Percentiles rank a stretch among this genome's conserved stretches.
Conservation (phyloP, 30 jellyfish, hydroid and myxozoan genomes). For the Pseudorhiza aurosa region DNA sequence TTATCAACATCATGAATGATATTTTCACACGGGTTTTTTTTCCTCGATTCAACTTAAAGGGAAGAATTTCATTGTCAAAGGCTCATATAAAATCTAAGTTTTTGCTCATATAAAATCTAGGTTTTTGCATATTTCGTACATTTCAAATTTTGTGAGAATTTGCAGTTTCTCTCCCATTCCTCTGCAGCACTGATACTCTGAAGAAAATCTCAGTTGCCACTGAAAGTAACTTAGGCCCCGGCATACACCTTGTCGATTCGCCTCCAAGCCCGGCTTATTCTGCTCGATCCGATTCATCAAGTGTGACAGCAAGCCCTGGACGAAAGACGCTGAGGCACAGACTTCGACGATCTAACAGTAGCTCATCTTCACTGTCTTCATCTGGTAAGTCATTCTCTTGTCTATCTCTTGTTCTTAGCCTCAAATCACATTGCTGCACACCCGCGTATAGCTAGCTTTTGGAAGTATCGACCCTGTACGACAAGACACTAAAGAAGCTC, state of each 20-base stretch:
- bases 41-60: too few species aligned
- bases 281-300: slow-evolving; percentile 52
- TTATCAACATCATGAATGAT: too few species aligned
- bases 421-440: too few species aligned
- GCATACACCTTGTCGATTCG: slow-evolving; percentile 60
- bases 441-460: too few species aligned
- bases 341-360: slow-evolving; percentile 79
- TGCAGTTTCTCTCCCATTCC: neutral
- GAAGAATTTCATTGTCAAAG: too few species aligned
- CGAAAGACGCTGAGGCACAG: slow-evolving; percentile 61
- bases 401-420: neutral
- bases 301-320: slow-evolving; percentile 53
- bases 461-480: too few species aligned
- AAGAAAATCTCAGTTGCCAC: slow-evolving; percentile 35
- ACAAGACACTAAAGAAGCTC: too few species aligned
- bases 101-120: too few species aligned
- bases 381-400: slow-evolving; percentile 55
- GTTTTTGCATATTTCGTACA: too few species aligned
- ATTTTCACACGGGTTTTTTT: too few species aligned
- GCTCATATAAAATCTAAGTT: too few species aligned
- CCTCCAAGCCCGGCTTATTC: slow-evolving; percentile 72
- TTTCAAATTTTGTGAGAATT: too few species aligned
- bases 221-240: slow-evolving; percentile 60
- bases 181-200: slow-evolving; percentile 34
- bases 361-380: slow-evolving; percentile 82